Conservation (phyloP, 2,888 invertebrate species). For the Colletes collaris region DNA sequence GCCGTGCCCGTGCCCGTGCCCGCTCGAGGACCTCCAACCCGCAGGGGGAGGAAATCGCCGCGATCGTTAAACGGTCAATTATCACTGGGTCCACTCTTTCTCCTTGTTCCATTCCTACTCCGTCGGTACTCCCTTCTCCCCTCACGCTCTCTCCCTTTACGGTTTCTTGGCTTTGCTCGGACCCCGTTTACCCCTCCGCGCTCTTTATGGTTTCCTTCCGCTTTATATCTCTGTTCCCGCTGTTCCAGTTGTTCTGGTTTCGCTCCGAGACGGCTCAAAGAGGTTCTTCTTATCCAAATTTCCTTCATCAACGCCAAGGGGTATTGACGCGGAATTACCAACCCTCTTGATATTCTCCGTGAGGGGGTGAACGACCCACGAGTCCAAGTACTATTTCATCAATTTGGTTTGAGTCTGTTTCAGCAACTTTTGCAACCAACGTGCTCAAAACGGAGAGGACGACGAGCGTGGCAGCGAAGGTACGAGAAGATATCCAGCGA, state of each 20-base stretch:
- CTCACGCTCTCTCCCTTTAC: not conserved
- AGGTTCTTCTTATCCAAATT: too few species aligned
- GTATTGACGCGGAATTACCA: too few species aligned
- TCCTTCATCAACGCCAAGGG: too few species aligned
- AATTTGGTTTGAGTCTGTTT: too few species aligned
- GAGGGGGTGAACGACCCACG: too few species aligned
- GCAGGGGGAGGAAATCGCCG: constrained; percentile 63
- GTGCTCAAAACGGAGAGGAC: too few species aligned
- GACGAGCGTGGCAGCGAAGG: too few species aligned
- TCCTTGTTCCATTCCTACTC: constrained; percentile 18
- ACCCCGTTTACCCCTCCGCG: not conserved
- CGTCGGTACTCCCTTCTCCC: not conserved
- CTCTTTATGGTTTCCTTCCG: constrained; percentile 4
- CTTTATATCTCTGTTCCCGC: not conserved
- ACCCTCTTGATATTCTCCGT: too few species aligned
- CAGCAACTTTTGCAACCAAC: too few species aligned
- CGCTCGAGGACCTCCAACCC: constrained; percentile 47
- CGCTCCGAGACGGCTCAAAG: too few species aligned
- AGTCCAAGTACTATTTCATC: too few species aligned
- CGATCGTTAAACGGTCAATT: constrained; percentile 72
- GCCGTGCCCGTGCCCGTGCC: constrained; percentile 15
- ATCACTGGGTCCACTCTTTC: constrained; percentile 54
- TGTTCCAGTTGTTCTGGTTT: constrained; percentile 1
- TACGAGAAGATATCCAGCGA: too few species aligned
- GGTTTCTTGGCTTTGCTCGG: not conserved